A percentile compares a stretch with the other conserved stretches of the same genome.
phyloP scores from a whole-genome alignment of 2,888 invertebrate species.

The Meteorus colon region DNA sequence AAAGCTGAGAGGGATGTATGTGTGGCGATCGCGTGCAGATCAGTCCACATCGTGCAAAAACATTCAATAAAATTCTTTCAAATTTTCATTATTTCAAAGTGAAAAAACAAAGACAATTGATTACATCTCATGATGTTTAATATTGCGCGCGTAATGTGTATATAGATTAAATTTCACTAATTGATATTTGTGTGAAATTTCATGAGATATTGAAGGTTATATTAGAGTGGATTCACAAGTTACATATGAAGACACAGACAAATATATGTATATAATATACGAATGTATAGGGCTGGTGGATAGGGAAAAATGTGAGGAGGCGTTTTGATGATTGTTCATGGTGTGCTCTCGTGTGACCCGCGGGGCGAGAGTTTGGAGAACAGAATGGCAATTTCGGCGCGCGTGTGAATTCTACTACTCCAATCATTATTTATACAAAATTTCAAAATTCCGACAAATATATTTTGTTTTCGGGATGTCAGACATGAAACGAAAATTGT shows the following conservation, averaged over 20 bases:
- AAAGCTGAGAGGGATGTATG: slow-evolving; percentile 54
- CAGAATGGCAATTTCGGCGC: slow-evolving; percentile 53
- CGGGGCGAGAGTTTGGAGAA: slow-evolving; percentile 57
- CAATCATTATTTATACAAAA: slow-evolving; percentile 24
- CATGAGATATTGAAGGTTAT: not conserved
- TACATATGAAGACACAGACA: not conserved
- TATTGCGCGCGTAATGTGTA: not conserved
- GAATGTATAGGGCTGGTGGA: not conserved
- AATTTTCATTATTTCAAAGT: not conserved
- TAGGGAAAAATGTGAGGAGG: slow-evolving; percentile 12
- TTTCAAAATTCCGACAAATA: not conserved
- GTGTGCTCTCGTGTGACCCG: slow-evolving; percentile 13
- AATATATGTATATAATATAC: not conserved
- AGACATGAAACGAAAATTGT: slow-evolving; percentile 65
- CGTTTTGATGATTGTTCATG: slow-evolving; percentile 9
- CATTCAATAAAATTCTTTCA: not conserved
- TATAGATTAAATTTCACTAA: not conserved
- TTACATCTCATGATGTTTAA: not conserved
- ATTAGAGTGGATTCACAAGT: not conserved
- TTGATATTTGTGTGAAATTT: not conserved
- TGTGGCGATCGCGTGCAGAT: slow-evolving; percentile 58
- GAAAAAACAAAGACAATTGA: not conserved
- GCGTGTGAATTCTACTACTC: slow-evolving; percentile 29
- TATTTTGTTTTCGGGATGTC: slow-evolving; percentile 56
- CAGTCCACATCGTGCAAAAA: not conserved